Evolutionary conservation across 2,888 invertebrate genomes (phyloP), one percentile per base, ranked within the genome.

Genomic region (Polyommatus iphigenia): DNA sequence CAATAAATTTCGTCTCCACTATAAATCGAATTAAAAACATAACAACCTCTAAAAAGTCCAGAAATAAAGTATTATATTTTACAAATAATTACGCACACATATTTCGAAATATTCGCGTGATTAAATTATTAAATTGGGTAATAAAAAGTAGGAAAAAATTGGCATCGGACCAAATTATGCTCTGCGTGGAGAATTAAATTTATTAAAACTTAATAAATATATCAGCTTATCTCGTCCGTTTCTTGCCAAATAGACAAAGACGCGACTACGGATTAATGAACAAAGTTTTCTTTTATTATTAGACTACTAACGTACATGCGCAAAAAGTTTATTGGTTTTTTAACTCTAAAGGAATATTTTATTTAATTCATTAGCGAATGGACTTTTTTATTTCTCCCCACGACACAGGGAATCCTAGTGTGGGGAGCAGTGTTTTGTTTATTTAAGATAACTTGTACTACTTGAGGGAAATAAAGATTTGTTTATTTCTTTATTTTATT

Each of bases 241-340:
- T 57, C 57, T 57, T 59, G 29, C 76, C 57, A 76, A 59, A 76
- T 76, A 73, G 29, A 15, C 76, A 36, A 41, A 50, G 76, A 50
- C 71, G 62, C 62, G 46, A 78, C 78, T 79, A 80, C 76, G 76
- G 77, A 80, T 85, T 85, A 90, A 90, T 90, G 88, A 91, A 86
- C 82, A 83, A 90, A 92, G 87, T 91, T 93, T 88, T 85, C 75
- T 87, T 87, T 90, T 91, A 91, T 91, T 90, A 90, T 88, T 88
- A 91, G 91, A 93, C 92, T 67, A 32, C 29, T 67, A 29, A 13
- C 29, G 29, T 67, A n/a, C 15, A 29, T 29, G 18, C 15, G 67
- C 67, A 13, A 15, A 67, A 67, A 67, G 15, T 32, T 67, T 15
- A 3, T 62, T 0, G 62, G 29, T 32, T 67, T 29, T 24, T 7